These are phyloP conservation scores for Sarcophaga peregrina DNA, from an alignment of 1,140 invertebrate species.

Conservation along the genomic window DNA sequence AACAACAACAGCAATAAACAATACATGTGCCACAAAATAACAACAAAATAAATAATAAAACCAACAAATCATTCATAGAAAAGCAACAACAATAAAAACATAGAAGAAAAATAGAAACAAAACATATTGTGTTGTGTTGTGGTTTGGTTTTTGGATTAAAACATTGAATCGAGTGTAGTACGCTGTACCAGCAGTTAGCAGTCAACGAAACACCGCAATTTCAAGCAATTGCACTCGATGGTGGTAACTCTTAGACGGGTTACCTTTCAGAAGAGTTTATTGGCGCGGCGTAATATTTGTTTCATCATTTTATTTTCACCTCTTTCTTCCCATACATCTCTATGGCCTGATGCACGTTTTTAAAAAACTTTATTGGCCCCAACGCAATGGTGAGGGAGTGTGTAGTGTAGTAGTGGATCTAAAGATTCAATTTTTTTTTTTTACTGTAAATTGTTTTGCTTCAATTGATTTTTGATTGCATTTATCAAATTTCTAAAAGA, in stretches of 20 bases:
- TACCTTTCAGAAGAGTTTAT: neutral
- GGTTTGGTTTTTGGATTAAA: conserved; percentile 17
- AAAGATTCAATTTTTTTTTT: neutral
- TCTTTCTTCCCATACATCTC: no score
- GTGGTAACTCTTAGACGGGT: neutral
- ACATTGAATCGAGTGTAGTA: neutral
- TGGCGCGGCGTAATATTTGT: conserved; percentile 5
- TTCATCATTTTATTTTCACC: no score
- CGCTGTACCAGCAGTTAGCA: neutral
- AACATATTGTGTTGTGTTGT: conserved; percentile 13
- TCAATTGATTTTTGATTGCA: conserved; percentile 25
- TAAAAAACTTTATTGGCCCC: neutral
- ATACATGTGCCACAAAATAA: neutral
- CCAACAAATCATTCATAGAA: neutral
- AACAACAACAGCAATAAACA: neutral
- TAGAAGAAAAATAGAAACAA: neutral
- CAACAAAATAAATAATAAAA: neutral
- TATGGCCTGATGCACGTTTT: neutral
- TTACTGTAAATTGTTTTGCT: conserved; percentile 14
- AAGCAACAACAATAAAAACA: neutral
- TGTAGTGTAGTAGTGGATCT: neutral
- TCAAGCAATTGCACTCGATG: neutral
- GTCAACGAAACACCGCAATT: neutral
- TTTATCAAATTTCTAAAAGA: conserved; percentile 9
- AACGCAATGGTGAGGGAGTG: neutral